Conservation (phyloP, 2,888 invertebrate genomes). For the Octonoba sinensis region DNA sequence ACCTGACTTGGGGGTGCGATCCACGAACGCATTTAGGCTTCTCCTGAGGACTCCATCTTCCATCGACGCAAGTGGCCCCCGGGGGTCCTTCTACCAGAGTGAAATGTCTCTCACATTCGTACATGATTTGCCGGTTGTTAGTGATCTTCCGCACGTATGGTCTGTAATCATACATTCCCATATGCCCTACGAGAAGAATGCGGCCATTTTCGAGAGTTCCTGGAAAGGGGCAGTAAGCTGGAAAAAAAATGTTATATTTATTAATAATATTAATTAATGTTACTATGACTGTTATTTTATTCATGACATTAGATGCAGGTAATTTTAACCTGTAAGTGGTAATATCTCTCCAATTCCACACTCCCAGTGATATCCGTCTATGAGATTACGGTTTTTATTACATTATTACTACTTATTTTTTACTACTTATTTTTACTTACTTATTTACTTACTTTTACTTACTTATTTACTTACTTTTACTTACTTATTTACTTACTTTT, state of each 20-base stretch:
- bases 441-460: no score
- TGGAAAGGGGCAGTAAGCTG: slow-evolving; percentile 92
- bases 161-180: slow-evolving; percentile 95
- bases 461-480: no score
- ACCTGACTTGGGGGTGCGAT: slow-evolving; percentile 79
- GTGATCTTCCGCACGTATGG: slow-evolving; percentile 89
- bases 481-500: no score
- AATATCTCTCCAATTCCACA: no score
- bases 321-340: no score
- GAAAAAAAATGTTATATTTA: not conserved
- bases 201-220: slow-evolving; percentile 90
- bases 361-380: no score
- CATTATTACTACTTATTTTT: no score
- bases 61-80: slow-evolving; percentile 94
- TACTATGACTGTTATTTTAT: not conserved
- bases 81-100: slow-evolving; percentile 85
- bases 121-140: slow-evolving; percentile 95
- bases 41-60: slow-evolving; percentile 91
- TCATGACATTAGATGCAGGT: no score
- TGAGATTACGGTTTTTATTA: no score
- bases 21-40: slow-evolving; percentile 85
- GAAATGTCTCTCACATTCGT: slow-evolving; percentile 93
- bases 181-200: slow-evolving; percentile 91
- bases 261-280: not conserved
- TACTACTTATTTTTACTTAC: no score